Evolutionary conservation across 2,113 vertebrate species (phyloP).

Genomic region (Brachyhypopomus occidentalis): DNA sequence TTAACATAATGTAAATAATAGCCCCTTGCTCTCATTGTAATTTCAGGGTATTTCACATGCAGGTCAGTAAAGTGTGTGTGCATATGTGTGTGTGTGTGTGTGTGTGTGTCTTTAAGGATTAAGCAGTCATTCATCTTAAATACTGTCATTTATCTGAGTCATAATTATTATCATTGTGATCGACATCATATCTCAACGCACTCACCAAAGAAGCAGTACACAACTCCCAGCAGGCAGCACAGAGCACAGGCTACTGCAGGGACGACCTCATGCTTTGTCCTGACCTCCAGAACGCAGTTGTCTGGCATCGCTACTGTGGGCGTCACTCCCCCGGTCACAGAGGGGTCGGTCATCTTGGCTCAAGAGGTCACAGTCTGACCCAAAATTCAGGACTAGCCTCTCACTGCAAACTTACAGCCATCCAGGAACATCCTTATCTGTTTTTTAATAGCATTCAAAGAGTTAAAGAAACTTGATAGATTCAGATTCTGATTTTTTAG

Average conservation of each 20-base stretch:
- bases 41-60: no score
- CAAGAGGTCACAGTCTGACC: slow-evolving; percentile 31
- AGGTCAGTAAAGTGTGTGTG: no score
- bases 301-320: slow-evolving; percentile 56
- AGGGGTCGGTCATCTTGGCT: slow-evolving; percentile 69
- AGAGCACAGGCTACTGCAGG: slow-evolving; percentile 79
- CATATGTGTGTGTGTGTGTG: no score
- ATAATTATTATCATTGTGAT: no score
- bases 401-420: slow-evolving; percentile 4
- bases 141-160: no score
- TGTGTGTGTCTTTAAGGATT: neutral
- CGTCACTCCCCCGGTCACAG: slow-evolving; percentile 67
- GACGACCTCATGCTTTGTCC: slow-evolving; percentile 75
- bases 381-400: slow-evolving; percentile 25
- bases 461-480: neutral
- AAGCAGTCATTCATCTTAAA: neutral
- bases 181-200: slow-evolving; percentile 23
- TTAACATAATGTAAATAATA: no score
- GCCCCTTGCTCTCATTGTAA: no score
- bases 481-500: neutral
- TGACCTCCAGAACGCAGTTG: slow-evolving; percentile 73
- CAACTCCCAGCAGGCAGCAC: slow-evolving; percentile 80
- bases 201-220: slow-evolving; percentile 88
- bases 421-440: neutral
- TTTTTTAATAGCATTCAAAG: neutral